These are phyloP conservation scores for Andrena fulva DNA, from an alignment of 2,888 invertebrate species.

Conservation along the genomic window DNA sequence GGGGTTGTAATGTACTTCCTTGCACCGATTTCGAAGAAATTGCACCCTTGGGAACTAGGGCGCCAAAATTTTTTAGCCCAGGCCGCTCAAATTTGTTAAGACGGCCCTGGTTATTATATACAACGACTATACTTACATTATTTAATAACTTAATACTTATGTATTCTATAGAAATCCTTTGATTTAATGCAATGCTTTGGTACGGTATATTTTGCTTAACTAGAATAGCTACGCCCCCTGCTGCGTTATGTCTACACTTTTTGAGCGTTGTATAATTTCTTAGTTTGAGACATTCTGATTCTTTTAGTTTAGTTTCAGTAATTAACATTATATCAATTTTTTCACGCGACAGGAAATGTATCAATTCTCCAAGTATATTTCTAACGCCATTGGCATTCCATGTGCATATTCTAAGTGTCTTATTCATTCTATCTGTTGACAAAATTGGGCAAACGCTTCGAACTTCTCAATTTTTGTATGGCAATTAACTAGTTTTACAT, in stretches of 20 bases:
- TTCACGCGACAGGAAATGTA: not conserved
- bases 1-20: no score
- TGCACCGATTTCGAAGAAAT: no score
- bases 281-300: not conserved
- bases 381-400: slow-evolving; percentile 33
- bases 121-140: no score
- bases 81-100: no score
- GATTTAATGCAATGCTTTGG: not conserved
- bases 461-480: not conserved
- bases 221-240: slow-evolving; percentile 10
- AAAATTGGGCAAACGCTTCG: not conserved
- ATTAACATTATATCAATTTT: slow-evolving; percentile 9
- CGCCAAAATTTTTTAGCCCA: no score
- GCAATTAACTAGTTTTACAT: not conserved
- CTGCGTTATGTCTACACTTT: not conserved
- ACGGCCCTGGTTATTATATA: not conserved
- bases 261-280: slow-evolving; percentile 5
- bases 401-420: slow-evolving; percentile 3
- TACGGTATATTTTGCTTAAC: slow-evolving; percentile 11
- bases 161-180: not conserved
- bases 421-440: not conserved
- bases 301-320: slow-evolving; percentile 21
- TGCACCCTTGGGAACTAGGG: no score
- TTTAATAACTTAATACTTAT: no score
- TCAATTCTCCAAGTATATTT: slow-evolving; percentile 5